Evolutionary conservation across 2,797 vertebrate genomes (phyloP).

Genomic region (Ciconia nigra): DNA sequence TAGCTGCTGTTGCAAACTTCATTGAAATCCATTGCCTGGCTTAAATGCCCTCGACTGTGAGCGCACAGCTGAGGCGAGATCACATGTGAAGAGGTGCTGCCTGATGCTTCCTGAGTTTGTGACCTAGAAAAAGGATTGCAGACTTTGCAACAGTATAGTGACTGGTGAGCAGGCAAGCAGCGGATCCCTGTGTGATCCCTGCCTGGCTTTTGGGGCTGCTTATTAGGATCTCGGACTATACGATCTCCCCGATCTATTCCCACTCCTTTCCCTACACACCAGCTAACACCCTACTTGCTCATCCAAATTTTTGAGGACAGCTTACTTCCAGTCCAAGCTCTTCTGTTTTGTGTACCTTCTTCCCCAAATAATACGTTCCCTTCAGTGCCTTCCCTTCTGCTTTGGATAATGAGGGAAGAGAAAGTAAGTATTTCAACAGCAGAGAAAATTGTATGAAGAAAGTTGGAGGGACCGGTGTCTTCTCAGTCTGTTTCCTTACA

Average conservation of each 20-base stretch:
- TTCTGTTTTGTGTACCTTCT: background rate
- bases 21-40: background rate
- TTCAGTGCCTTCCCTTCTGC: background rate
- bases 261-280: background rate
- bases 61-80: fast-evolving
- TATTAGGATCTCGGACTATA: background rate
- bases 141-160: background rate
- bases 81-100: background rate
- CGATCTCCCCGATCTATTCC: background rate
- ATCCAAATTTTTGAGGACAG: background rate
- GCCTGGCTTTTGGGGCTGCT: background rate
- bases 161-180: background rate
- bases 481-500: background rate
- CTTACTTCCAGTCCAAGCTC: background rate
- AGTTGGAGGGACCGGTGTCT: background rate
- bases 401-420: background rate
- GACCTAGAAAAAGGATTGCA: background rate
- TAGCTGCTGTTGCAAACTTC: background rate
- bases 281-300: background rate
- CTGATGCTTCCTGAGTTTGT: background rate
- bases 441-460: background rate
- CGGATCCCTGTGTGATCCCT: background rate
- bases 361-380: background rate
- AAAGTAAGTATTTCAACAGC: background rate
- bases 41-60: fast-evolving